phyloP scores from a whole-genome alignment of 2,797 vertebrate genomes.

The Chrysolophus pictus region DNA sequence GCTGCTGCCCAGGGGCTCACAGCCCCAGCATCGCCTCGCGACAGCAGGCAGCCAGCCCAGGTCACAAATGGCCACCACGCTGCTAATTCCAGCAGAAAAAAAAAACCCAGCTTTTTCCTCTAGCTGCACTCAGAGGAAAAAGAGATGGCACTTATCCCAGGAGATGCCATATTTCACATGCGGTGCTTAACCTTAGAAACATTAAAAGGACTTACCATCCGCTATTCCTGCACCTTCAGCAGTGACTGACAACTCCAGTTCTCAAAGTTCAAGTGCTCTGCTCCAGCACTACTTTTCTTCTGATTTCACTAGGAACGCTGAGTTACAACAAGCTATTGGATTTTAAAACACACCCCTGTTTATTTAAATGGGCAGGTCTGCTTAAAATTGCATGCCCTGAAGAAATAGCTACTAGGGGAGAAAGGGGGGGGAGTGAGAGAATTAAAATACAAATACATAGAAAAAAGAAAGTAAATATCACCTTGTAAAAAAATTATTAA shows the following conservation, averaged over 20 bases:
- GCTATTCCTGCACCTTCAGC: neutral
- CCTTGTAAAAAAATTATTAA: rapidly evolving
- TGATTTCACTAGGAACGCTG: neutral
- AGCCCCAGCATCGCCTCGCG: neutral
- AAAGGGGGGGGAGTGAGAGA: too few species aligned
- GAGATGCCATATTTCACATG: neutral
- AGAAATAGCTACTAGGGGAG: neutral
- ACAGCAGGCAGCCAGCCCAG: neutral
- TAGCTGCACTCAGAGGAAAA: neutral
- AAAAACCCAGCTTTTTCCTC: neutral
- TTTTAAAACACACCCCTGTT: neutral
- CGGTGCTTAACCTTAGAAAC: too few species aligned
- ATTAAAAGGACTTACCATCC: neutral
- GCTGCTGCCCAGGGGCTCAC: neutral
- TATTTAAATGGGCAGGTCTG: neutral
- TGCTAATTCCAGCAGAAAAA: neutral
- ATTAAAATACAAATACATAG: neutral
- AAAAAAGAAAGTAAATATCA: neutral
- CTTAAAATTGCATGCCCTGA: neutral
- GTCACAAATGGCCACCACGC: neutral
- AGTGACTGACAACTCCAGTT: neutral
- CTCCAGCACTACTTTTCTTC: neutral
- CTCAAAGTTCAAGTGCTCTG: neutral
- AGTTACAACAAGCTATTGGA: neutral
- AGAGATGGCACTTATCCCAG: neutral